Conservation (phyloP, 2,888 invertebrate species). For the Pachymerium ferrugineum region DNA sequence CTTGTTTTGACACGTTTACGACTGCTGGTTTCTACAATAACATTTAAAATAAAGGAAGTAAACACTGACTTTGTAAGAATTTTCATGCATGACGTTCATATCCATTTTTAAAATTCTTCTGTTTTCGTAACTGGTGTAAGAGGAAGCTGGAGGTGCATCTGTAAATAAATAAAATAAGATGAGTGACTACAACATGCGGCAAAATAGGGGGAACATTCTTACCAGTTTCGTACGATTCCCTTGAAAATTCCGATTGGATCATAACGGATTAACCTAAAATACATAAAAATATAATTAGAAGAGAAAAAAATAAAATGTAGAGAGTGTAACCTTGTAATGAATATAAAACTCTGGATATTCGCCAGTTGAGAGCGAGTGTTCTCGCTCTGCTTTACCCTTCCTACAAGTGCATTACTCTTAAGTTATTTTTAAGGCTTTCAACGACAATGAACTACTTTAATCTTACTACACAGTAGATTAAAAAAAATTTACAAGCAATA, state of each 20-base stretch:
- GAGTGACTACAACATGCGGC: too few species aligned
- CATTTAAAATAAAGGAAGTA: too few species aligned
- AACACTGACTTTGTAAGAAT: background rate
- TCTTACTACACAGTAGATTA: background rate
- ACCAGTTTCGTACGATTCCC: background rate
- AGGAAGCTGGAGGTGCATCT: background rate
- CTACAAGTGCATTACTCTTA: slow-evolving; percentile 24
- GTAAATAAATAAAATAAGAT: slow-evolving; percentile 27
- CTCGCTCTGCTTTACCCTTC: slow-evolving; percentile 9
- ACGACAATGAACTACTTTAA: slow-evolving; percentile 27
- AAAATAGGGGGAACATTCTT: too few species aligned
- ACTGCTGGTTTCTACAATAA: too few species aligned
- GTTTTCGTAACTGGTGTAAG: background rate
- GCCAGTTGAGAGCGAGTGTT: background rate
- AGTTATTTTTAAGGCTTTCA: slow-evolving; percentile 22
- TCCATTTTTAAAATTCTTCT: background rate
- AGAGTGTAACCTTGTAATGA: background rate
- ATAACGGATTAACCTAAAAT: background rate
- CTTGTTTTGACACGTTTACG: too few species aligned
- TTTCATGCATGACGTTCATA: background rate
- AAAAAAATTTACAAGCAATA: too few species aligned
- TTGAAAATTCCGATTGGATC: background rate
- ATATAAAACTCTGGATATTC: slow-evolving; percentile 5
- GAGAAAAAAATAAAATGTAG: background rate
- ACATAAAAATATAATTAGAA: background rate